A percentile compares a stretch with the other conserved stretches of the same genome.
Evolutionary conservation across 1,140 invertebrate species (phyloP).

Genomic region (Tribolium castaneum): DNA sequence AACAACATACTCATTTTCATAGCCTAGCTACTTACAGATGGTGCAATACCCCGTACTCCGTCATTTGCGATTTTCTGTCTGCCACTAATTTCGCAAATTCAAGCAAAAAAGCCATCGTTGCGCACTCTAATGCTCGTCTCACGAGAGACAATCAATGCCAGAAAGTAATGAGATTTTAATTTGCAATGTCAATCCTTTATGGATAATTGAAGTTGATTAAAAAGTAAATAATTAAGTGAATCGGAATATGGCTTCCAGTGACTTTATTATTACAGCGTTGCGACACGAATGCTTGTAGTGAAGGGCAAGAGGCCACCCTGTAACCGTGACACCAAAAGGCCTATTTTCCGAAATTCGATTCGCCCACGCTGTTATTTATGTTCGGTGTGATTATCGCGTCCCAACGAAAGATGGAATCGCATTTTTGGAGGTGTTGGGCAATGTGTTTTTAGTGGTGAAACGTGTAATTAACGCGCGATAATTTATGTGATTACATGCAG

Average conservation of each 20-base stretch:
- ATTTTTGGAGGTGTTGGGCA: conserved; percentile 11
- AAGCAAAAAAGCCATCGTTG: conserved; percentile 48
- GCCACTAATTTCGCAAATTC: conserved; percentile 48
- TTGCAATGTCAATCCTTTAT: conserved; percentile 28
- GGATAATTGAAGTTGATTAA: conserved; percentile 36
- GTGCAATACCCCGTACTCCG: conserved; percentile 49
- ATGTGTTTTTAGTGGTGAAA: background rate
- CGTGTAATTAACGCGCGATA: conserved; percentile 26
- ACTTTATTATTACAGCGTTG: conserved; percentile 9
- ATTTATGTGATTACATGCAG: conserved; percentile 6
- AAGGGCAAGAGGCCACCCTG: background rate
- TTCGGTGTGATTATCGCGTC: background rate
- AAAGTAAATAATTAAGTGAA: conserved; percentile 22
- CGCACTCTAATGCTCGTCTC: conserved; percentile 47
- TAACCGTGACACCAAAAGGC: background rate
- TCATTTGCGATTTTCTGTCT: conserved; percentile 54
- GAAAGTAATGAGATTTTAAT: conserved; percentile 30
- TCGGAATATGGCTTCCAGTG: conserved; percentile 15
- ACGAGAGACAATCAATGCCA: conserved; percentile 45
- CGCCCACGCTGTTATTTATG: background rate
- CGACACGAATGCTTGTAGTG: conserved; percentile 3
- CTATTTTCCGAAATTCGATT: background rate
- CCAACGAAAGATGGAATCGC: background rate
- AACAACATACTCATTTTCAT: conserved; percentile 54
- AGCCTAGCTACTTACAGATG: conserved; percentile 53